These are phyloP conservation scores for Yoshiicerus persimilis DNA, from an alignment of 1,140 invertebrate genomes.

Conservation along the genomic window DNA sequence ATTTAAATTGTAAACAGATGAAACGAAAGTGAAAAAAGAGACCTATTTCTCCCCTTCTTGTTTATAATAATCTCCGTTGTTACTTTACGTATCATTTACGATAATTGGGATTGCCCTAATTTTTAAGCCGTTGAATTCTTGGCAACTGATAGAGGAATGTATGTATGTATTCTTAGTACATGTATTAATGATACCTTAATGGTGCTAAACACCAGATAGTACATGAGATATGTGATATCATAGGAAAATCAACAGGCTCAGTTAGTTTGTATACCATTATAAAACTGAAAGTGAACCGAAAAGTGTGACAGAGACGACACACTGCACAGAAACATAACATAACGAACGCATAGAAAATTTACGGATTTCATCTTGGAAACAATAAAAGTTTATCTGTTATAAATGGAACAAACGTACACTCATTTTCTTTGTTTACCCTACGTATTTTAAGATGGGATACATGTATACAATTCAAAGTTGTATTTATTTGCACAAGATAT, in stretches of 20 bases:
- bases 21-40: not conserved
- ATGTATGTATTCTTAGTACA: not conserved
- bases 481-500: not conserved
- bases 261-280: not conserved
- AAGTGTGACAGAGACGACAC: not conserved
- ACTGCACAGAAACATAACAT: no score
- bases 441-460: not conserved
- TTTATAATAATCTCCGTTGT: not conserved
- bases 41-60: not conserved
- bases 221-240: no score
- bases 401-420: not conserved
- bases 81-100: not conserved
- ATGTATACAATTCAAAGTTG: not conserved
- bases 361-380: not conserved
- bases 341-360: not conserved
- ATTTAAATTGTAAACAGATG: not conserved
- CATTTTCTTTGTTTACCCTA: not conserved
- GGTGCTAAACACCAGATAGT: no score
- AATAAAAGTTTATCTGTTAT: not conserved
- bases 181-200: no score
- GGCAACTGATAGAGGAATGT: not conserved
- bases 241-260: no score
- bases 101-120: not conserved
- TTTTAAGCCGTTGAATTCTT: not conserved
- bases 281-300: not conserved